phyloP scores from a whole-genome alignment of 30 jellyfish, hydroid and myxozoan genomes.

The Mastigias papua region DNA sequence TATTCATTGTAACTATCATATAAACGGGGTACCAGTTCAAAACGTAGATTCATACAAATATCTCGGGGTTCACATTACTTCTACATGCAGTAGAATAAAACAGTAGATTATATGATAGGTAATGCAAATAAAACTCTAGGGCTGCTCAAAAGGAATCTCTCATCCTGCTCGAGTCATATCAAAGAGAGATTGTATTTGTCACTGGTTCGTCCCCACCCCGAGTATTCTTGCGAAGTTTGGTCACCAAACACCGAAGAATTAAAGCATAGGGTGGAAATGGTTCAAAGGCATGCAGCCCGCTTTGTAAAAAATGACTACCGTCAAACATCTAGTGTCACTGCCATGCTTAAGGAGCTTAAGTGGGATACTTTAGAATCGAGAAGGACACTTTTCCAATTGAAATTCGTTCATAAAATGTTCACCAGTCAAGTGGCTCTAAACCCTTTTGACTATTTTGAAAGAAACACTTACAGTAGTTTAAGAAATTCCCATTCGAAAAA shows the following conservation, averaged over 20 bases:
- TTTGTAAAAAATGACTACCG: background rate
- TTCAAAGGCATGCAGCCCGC: background rate
- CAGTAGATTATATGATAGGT: background rate
- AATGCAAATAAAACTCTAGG: slow-evolving; percentile 4
- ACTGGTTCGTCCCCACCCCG: slow-evolving; percentile 16
- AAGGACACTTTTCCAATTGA: background rate
- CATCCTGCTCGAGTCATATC: slow-evolving; percentile 1
- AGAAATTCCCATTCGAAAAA: background rate
- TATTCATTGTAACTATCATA: background rate
- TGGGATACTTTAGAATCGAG: background rate
- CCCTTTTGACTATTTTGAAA: slow-evolving; percentile 8
- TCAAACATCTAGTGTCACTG: background rate
- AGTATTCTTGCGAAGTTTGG: slow-evolving; percentile 13
- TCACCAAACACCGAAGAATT: slow-evolving; percentile 9
- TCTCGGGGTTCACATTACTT: background rate
- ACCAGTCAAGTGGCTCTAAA: slow-evolving; percentile 1
- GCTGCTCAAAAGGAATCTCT: background rate
- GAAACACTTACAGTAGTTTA: background rate
- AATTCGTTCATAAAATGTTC: background rate
- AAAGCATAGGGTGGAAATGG: background rate
- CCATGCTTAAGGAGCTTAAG: background rate
- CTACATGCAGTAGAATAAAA: background rate
- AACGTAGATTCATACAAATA: background rate
- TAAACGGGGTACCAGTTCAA: background rate
- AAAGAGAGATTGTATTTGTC: background rate